Evolutionary conservation across 1,140 invertebrate species (phyloP), one percentile per base, ranked within the genome.

Genomic region (Leptinotarsa lineolata): DNA sequence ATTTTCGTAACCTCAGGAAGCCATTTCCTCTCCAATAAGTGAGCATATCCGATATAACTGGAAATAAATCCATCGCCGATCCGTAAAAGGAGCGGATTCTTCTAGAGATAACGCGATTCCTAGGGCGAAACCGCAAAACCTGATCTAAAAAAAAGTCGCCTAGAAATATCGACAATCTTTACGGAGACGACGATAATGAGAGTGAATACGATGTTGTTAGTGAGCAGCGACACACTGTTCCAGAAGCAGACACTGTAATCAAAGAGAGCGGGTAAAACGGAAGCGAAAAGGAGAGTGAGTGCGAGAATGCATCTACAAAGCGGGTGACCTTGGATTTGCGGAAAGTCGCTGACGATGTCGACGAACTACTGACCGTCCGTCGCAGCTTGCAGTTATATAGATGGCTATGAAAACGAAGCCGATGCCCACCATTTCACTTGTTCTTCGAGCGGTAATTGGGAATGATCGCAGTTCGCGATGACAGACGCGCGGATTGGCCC

Each of bases 321-420:
- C 67, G 48, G 46, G 67, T 68, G 67, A 68, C 67, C 67, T 68
- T 68, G 67, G 44, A 68, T 68, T 68, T 68, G 67, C 67, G 67
- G 67, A 68, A 68, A 68, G 67, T 68, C 48, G 20, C 30, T 20
- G 58, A 59, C 58, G 65, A 21, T 67, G 65, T 67, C 65, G 67
- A 68, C 48, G 67, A 68, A 68, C 67, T 54, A 68, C 30, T 68
- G 46, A 68, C 67, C 67, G 67, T 21, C 67, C 67, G 20, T 30
- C 61, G 61, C 64, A 66, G 64, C 64, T 54, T 54, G 48, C 48
- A 54, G 48, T 54, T 54, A 54, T 74, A 70, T 70, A 46, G 67
- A 54, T 72, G 63, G 69, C 73, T 65, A 72, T 72, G 73, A 68
- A 68, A 72, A 65, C 67, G 70, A 64, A 54, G 63, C 63, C 24